Evolutionary conservation across 2,113 vertebrate species (phyloP), one percentile per base, ranked within the genome.

Genomic region (Glaucomys volans): DNA sequence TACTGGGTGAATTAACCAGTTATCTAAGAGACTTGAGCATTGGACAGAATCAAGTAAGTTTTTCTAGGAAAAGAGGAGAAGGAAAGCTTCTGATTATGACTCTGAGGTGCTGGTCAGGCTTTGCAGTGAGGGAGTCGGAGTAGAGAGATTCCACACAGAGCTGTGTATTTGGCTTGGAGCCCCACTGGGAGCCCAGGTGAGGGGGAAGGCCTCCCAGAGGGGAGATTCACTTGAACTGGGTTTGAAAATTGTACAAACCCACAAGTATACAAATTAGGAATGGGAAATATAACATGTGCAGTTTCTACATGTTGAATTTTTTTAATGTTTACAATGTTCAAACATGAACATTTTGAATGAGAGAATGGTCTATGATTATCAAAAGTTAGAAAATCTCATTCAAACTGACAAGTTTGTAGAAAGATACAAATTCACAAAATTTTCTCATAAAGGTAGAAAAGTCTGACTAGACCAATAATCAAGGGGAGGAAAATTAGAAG

Each of bases 31-130:
- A 24, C 18, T 50, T 14, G 22, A 95, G 37, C 10, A n/a, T 84
- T 40, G 16, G n/a, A 50, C 40, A 16, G n/a, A 50, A 59, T 44
- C 44, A 66, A 82, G 24, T 42, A 82, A 12, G 10, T 37, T 54
- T 82, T 67, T 81, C 18, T 67, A 92, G 80, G 85, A 54, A 90
- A 87, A 62, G 52, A 91, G 54, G 52, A 91, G 54, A 76, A 85
- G 47, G 77, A 62, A 71, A 62, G 44, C 54, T n/a, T 93, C 18
- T 30, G 50, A 40, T 50, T 52, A 3, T 92, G 44, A 5, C 50
- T 71, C 37, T 35, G 37, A 35, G 7, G 7, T 35, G 18, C 28
- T 76, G 67, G 32, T 42, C 64, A 85, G 10, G 14, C 28, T 93
- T 22, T 91, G 57, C 24, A 66, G 40, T 8, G 50, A 93, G 44